Evolutionary conservation across 2,888 invertebrate species (phyloP), one percentile per base, ranked within the genome.

Genomic region (Trissolcus japonicus): DNA sequence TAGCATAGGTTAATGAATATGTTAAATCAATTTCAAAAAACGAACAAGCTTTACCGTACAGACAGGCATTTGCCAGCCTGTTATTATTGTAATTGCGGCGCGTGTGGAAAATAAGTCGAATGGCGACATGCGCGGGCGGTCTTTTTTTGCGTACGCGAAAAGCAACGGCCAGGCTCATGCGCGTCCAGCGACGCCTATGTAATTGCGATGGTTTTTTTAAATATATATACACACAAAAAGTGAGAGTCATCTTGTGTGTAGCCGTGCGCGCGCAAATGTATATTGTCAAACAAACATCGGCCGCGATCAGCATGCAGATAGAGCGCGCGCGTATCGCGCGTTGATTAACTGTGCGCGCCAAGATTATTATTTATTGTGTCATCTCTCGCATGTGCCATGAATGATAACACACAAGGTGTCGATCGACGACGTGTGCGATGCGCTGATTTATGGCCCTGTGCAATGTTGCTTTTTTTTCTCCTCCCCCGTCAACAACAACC

Each of bases 71-170:
- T 80, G 76, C 75, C 54, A 84, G 83, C 83, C 87, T 87, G 86
- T 88, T 87, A 88, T 88, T 88, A 88, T 87, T 87, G 86, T 88
- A 88, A 88, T 88, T 87, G 85, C 86, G 84, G 83, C 84, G 85
- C 85, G 85, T 85, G 87, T 86, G 87, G 86, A 88, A 88, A 88
- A 88, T 85, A 83, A 87, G 84, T 84, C 82, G 87, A 87, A 88
- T 86, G 86, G n/a, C 85, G 86, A 87, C 85, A 86, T 57, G 87
- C 81, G 85, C 84, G 86, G 85, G 86, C 83, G 82, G 82, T 74
- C 55, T 67, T 65, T 69, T 60, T 62, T 67, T 71, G 65, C 72
- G 79, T 66, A 65, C 51, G 56, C n/a, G 66, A 59, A 69, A 63
- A 66, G 56, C 50, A 48, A 21, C 14, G 17, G 53, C 40, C 11